Percentiles rank a stretch among this genome's conserved stretches.
Evolutionary conservation across 2,113 vertebrate species (phyloP).

Genomic region (Hemiprocne comata): DNA sequence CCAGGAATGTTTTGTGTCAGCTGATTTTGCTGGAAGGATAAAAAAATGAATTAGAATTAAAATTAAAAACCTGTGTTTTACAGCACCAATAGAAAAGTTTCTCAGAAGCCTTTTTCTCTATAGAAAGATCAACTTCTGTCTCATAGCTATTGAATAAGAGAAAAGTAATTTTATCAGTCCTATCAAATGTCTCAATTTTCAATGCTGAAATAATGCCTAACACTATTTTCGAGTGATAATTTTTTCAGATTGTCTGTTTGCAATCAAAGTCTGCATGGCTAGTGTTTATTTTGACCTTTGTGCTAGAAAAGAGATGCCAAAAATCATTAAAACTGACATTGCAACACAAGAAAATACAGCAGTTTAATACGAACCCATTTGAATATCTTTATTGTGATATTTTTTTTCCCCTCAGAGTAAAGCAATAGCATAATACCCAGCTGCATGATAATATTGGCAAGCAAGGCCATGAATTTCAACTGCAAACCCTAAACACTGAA

Average conservation of each 20-base stretch:
- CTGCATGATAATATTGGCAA: slow-evolving; percentile 73
- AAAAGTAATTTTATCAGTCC: neutral
- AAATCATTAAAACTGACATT: slow-evolving; percentile 49
- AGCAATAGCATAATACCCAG: slow-evolving; percentile 55
- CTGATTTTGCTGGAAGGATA: neutral
- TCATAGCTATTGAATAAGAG: neutral
- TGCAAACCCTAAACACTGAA: slow-evolving; percentile 70
- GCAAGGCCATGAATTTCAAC: slow-evolving; percentile 69
- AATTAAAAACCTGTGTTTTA: neutral
- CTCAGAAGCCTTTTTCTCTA: neutral
- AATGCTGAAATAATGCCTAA: neutral
- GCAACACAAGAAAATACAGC: slow-evolving; percentile 34
- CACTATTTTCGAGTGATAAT: neutral
- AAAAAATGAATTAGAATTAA: neutral
- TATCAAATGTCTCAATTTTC: neutral
- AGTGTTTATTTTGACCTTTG: slow-evolving; percentile 39
- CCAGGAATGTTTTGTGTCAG: neutral
- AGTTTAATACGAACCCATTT: slow-evolving; percentile 27
- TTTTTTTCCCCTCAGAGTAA: neutral
- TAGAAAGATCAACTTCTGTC: neutral
- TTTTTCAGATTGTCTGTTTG: slow-evolving; percentile 15
- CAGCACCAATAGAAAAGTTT: neutral
- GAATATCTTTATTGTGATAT: slow-evolving; percentile 65
- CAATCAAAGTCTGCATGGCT: neutral
- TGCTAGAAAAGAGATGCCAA: slow-evolving; percentile 2